These are phyloP conservation scores for Grammomys dolichurus DNA, from an alignment of 2,113 vertebrate species.

Conservation along the genomic window DNA sequence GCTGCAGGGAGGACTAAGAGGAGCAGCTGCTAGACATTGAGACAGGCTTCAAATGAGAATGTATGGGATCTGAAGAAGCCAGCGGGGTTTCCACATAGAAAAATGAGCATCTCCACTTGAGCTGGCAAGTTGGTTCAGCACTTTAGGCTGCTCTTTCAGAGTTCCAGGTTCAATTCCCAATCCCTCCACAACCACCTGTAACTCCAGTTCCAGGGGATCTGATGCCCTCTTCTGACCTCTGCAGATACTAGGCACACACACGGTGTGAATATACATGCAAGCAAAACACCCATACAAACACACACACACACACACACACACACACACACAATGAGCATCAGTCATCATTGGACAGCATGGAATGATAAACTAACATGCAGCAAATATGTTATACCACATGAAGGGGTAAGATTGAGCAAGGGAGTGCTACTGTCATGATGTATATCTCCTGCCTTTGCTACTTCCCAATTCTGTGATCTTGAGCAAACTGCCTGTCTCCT, in stretches of 20 bases:
- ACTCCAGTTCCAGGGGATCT: background rate
- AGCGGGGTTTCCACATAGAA: constrained; percentile 13
- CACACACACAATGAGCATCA: background rate
- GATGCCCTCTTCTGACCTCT: background rate
- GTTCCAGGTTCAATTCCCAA: background rate
- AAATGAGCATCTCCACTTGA: background rate
- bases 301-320: background rate
- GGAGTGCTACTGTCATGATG: background rate
- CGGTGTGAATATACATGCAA: background rate
- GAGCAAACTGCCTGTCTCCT: constrained; percentile 18
- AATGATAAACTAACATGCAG: background rate
- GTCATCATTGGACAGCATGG: background rate
- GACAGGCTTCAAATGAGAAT: background rate
- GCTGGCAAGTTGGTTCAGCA: background rate
- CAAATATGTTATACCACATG: background rate
- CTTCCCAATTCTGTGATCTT: background rate
- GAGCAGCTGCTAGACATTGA: constrained; percentile 21
- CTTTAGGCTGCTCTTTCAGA: background rate
- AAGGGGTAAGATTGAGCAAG: background rate
- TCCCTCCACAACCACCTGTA: background rate
- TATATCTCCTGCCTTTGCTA: background rate
- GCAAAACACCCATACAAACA: background rate
- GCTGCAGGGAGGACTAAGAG: background rate
- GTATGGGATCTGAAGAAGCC: constrained; percentile 3
- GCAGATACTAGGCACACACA: background rate